Evolutionary conservation across 2,888 invertebrate genomes (phyloP), one percentile per base, ranked within the genome.

Genomic region (Dendrolimus houi): DNA sequence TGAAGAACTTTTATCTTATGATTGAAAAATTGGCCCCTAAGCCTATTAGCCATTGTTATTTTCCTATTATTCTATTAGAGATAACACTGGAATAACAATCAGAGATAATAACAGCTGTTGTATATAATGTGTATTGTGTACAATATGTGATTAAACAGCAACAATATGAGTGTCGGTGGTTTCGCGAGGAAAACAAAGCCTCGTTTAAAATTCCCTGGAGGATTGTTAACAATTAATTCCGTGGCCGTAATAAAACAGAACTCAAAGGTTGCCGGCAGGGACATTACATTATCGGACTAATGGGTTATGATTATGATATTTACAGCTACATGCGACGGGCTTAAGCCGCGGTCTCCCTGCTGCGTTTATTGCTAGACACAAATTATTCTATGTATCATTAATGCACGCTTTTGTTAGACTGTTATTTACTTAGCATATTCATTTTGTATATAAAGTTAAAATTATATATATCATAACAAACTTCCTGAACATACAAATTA

Each of bases 271-370:
- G 80, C 85, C 86, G 81, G 83, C 87, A 77, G 82, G 78, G 83
- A 86, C 86, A 85, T 80, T 75, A 79, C 83, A 84, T 87, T 84
- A 85, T 74, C 80, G 67, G 75, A 67, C 84, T 88, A 88, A 88
- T 87, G 85, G 88, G 74, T 75, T 82, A 79, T 83, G 85, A 89
- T 88, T 89, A 88, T 88, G 87, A 88, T 88, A 87, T 88, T 88
- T 86, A 87, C 87, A 77, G 78, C 84, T 80, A 76, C 79, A 83
- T 73, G 81, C 79, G 73, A 79, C 68, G 64, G 72, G 62, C 64
- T 83, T 83, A 85, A 82, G 77, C 70, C 65, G 62, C 71, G 63
- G 74, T 79, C 68, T 66, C 76, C 64, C 67, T 67, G 64, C 59
- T 55, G 63, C 69, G 47, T 47, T 47, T 47, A 47, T 47, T 47